These are phyloP conservation scores for Willisornis vidua DNA, from an alignment of 2,113 vertebrate species.

Conservation along the genomic window DNA sequence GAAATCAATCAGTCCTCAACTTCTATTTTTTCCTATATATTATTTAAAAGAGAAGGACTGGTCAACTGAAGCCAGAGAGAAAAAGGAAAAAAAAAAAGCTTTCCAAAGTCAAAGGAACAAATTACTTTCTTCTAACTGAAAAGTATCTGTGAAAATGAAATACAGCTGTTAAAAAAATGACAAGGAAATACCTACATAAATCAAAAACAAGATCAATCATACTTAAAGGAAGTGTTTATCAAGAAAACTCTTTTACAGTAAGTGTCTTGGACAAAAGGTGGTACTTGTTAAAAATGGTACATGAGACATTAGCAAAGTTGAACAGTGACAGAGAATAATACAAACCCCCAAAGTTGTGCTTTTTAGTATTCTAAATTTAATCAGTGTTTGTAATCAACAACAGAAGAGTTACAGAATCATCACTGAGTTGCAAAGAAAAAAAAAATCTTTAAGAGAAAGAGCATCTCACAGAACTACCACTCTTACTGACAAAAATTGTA, in stretches of 20 bases:
- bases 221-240: not conserved
- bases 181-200: not conserved
- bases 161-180: not conserved
- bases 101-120: not conserved
- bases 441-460: not conserved
- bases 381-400: not conserved
- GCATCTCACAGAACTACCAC: not conserved
- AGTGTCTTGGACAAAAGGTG: not conserved
- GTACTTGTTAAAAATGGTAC: not conserved
- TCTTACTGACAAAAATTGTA: not conserved
- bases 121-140: not conserved
- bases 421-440: not conserved
- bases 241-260: not conserved
- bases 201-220: not conserved
- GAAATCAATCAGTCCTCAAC: not conserved
- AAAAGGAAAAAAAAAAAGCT: not conserved
- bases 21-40: not conserved
- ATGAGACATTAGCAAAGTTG: not conserved
- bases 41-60: not conserved
- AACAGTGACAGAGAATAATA: not conserved
- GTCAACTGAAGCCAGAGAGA: not conserved
- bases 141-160: not conserved
- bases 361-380: not conserved
- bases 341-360: accelerated
- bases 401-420: not conserved